Conservation (phyloP, 2,113 vertebrate genomes). For the Potamarius usumacintae region DNA sequence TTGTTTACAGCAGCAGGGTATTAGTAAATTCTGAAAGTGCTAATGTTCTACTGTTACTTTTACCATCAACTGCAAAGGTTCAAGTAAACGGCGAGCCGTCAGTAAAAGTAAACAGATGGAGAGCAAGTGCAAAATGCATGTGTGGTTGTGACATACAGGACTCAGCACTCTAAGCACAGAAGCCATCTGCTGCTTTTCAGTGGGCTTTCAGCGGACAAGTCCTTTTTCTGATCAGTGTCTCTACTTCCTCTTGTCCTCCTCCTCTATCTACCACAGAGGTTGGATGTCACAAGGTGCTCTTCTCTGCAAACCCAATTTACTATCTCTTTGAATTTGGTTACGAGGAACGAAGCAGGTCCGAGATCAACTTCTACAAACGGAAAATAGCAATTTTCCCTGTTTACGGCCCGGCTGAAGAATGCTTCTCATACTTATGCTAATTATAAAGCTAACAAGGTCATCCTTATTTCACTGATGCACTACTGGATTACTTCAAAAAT, state of each 20-base stretch:
- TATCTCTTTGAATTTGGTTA: not conserved
- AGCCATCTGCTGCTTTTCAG: constrained; percentile 54
- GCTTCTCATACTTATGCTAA: not conserved
- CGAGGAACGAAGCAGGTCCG: not conserved
- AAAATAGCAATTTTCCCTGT: not conserved
- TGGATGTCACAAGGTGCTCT: not conserved
- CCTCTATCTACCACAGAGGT: not conserved
- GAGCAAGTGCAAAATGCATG: constrained; percentile 41
- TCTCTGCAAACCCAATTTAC: not conserved
- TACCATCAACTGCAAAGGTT: constrained; percentile 34
- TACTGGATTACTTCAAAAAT: not conserved
- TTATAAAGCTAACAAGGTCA: not conserved
- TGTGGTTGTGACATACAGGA: constrained; percentile 23
- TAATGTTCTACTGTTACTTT: constrained; percentile 29
- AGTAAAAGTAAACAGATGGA: constrained; percentile 26
- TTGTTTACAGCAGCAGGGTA: not conserved
- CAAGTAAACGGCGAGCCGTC: constrained; percentile 46
- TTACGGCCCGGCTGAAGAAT: constrained; percentile 3
- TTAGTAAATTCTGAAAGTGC: constrained; percentile 16
- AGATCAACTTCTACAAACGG: not conserved
- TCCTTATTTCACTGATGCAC: not conserved
- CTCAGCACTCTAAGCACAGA: constrained; percentile 34
- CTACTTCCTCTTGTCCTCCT: constrained; percentile 23
- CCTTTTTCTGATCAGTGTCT: constrained; percentile 44
- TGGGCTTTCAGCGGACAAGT: constrained; percentile 44